phyloP scores from a whole-genome alignment of 2,113 vertebrate species.

The Cebidichthys violaceus region DNA sequence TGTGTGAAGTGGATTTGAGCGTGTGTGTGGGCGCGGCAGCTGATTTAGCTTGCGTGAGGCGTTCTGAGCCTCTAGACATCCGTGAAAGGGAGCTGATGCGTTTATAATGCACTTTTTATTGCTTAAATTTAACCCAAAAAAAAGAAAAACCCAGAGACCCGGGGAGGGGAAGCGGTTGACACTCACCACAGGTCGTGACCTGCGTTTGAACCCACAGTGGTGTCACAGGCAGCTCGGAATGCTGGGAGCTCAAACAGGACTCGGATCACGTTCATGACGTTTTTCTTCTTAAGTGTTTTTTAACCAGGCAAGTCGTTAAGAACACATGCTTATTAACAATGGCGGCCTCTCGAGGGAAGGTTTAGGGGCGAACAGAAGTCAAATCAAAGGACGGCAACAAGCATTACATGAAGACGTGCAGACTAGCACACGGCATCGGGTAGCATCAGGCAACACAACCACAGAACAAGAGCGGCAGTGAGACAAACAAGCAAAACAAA shows the following conservation, averaged over 20 bases:
- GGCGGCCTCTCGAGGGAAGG: not conserved
- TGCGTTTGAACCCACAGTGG: not conserved
- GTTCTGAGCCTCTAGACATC: not conserved
- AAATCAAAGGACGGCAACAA: not conserved
- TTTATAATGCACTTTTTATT: not conserved
- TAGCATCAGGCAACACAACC: too few relatives aligned
- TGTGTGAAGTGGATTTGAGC: slow-evolving; percentile 46
- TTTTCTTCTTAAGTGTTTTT: not conserved
- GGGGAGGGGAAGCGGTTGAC: not conserved
- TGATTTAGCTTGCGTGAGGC: not conserved
- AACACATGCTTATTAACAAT: not conserved
- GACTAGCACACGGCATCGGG: too few relatives aligned
- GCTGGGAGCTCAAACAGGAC: not conserved
- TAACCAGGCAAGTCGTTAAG: not conserved
- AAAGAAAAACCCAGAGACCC: not conserved
- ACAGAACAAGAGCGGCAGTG: not conserved
- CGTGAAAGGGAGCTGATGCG: slow-evolving; percentile 8
- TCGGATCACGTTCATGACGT: not conserved
- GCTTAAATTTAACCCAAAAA: not conserved
- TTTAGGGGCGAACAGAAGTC: not conserved
- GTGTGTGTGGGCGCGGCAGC: slow-evolving; percentile 14
- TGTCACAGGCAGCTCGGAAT: not conserved
- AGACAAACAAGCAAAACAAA: too few relatives aligned
- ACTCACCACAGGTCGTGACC: slow-evolving; percentile 16
- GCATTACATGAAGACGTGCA: not conserved